A percentile compares a stretch with the other conserved stretches of the same genome.
phyloP scores from a whole-genome alignment of 2,888 invertebrate genomes.

The Biston stratarius region DNA sequence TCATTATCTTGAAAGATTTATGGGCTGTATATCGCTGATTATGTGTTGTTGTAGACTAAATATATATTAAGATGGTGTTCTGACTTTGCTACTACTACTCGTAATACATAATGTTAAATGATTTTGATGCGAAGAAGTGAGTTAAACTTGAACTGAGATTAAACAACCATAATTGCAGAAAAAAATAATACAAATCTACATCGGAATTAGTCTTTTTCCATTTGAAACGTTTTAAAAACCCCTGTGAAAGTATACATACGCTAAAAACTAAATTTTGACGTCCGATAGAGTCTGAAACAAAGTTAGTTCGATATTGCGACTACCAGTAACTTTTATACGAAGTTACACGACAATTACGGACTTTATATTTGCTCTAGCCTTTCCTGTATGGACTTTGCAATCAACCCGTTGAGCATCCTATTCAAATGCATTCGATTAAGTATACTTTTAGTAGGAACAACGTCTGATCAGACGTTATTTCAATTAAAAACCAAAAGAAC shows the following conservation, averaged over 20 bases:
- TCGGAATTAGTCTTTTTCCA: too few species aligned
- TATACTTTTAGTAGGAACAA: neutral
- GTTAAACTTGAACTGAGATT: too few species aligned
- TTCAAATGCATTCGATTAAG: constrained; percentile 5
- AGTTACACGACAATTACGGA: constrained; percentile 19
- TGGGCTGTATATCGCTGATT: neutral
- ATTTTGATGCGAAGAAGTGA: too few species aligned
- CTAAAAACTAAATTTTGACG: constrained; percentile 9
- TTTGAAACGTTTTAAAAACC: neutral
- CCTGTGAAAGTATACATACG: neutral
- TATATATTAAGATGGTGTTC: too few species aligned
- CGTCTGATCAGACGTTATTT: too few species aligned
- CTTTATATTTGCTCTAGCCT: constrained; percentile 34
- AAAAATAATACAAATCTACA: too few species aligned
- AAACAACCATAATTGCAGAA: too few species aligned
- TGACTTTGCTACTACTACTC: too few species aligned
- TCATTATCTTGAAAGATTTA: constrained; percentile 23
- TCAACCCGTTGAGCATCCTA: constrained; percentile 21
- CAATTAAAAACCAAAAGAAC: neutral
- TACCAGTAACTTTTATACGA: constrained; percentile 29
- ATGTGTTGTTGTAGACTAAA: neutral
- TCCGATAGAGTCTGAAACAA: constrained; percentile 22
- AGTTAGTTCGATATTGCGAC: constrained; percentile 27
- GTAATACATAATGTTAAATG: too few species aligned
- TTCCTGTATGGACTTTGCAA: constrained; percentile 36